Conservation (phyloP, 2,797 vertebrate species). For the Phyllotis vaccarum region DNA sequence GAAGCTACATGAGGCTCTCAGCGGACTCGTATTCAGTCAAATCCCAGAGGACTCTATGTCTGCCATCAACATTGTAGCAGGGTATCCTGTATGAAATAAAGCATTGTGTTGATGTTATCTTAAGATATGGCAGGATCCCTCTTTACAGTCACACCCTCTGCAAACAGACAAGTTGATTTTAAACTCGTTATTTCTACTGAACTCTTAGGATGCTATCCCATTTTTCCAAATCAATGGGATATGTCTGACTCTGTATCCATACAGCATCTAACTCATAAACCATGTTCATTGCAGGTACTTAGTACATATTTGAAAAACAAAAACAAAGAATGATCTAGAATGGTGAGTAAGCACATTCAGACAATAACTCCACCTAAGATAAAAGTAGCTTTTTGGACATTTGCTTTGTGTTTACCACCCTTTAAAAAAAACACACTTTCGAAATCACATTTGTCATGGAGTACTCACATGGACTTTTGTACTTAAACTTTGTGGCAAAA, state of each 20-base stretch:
- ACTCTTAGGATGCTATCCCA: not conserved
- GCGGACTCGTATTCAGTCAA: not conserved
- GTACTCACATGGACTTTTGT: not conserved
- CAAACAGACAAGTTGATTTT: not conserved
- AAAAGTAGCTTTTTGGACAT: not conserved
- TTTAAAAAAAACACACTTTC: slow-evolving; percentile 30
- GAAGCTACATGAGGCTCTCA: not conserved
- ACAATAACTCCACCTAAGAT: not conserved
- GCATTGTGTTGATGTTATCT: not conserved
- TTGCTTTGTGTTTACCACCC: not conserved
- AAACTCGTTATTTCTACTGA: not conserved
- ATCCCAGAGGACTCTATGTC: not conserved
- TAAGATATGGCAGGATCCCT: not conserved
- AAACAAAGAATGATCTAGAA: not conserved
- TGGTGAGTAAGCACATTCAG: not conserved
- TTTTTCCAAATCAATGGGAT: not conserved
- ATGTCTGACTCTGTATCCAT: not conserved
- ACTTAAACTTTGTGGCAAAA: slow-evolving; percentile 40
- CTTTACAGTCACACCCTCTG: not conserved
- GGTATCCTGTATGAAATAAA: not conserved
- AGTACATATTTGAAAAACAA: not conserved
- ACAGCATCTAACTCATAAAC: not conserved
- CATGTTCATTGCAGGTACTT: not conserved
- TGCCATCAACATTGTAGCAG: not conserved
- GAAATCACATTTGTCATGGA: slow-evolving; percentile 46